phyloP scores from a whole-genome alignment of 2,113 vertebrate species.

The Polypterus bichir region DNA sequence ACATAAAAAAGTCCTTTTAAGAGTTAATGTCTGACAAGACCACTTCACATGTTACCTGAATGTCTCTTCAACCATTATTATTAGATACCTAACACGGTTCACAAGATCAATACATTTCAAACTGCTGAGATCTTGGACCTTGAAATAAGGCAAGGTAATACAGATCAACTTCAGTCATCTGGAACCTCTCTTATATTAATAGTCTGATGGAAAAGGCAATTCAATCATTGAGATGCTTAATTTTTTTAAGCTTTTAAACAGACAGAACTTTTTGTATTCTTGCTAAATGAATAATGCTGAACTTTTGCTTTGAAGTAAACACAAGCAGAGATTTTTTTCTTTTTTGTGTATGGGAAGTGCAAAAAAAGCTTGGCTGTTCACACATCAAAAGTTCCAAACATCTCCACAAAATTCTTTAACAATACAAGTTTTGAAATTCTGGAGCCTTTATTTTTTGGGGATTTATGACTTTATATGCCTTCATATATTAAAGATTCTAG shows the following conservation, averaged over 20 bases:
- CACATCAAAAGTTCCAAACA: too few relatives aligned
- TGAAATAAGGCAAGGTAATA: background rate
- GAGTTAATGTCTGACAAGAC: constrained; percentile 5
- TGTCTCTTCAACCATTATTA: constrained; percentile 5
- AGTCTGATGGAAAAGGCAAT: constrained; percentile 3
- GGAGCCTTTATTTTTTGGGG: too few relatives aligned
- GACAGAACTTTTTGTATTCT: constrained; percentile 1
- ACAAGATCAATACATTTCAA: constrained; percentile 5
- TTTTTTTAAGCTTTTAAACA: constrained; percentile 6
- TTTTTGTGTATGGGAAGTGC: too few relatives aligned
- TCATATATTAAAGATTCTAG: too few relatives aligned
- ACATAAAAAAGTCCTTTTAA: background rate
- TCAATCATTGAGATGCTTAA: constrained; percentile 4
- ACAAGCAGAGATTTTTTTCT: background rate
- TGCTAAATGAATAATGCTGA: background rate
- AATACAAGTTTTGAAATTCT: too few relatives aligned
- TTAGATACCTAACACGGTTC: constrained; percentile 5
- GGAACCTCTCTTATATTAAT: constrained; percentile 7
- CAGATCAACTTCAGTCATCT: constrained; percentile 6
- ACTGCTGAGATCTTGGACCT: constrained; percentile 1
- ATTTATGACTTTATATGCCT: too few relatives aligned
- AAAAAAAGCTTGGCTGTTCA: too few relatives aligned
- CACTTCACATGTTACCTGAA: background rate
- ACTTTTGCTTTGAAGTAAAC: constrained; percentile 1
- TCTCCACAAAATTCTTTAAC: too few relatives aligned